A percentile compares a stretch with the other conserved stretches of the same genome.
Evolutionary conservation across 2,888 invertebrate genomes (phyloP).

Genomic region (Microctonus brassicae): DNA sequence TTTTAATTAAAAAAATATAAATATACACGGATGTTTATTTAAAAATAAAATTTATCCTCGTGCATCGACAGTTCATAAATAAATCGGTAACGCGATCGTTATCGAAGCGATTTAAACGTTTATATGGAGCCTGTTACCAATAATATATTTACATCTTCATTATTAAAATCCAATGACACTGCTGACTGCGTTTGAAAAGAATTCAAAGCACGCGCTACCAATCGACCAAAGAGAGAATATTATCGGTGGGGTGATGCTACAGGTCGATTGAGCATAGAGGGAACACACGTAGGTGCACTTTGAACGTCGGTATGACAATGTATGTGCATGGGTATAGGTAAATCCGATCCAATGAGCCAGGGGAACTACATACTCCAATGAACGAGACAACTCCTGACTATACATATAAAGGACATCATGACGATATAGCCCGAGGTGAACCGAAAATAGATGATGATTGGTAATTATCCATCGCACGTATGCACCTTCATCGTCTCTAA

Average conservation of each 20-base stretch:
- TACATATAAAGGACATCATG: constrained; percentile 24
- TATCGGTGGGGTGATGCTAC: constrained; percentile 2
- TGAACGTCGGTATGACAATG: constrained; percentile 3
- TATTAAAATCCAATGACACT: constrained; percentile 44
- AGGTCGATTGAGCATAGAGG: constrained; percentile 15
- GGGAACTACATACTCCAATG: constrained; percentile 16
- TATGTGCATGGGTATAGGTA: not conserved
- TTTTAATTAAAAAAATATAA: not conserved
- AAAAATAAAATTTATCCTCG: not conserved
- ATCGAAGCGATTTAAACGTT: constrained; percentile 4
- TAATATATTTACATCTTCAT: constrained; percentile 27
- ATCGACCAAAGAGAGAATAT: constrained; percentile 20
- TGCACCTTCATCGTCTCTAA: not conserved
- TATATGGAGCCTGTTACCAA: not conserved
- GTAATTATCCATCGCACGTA: constrained; percentile 28
- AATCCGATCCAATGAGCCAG: constrained; percentile 6
- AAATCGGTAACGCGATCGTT: not conserved
- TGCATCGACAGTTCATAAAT: not conserved
- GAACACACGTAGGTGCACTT: constrained; percentile 15
- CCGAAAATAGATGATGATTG: constrained; percentile 37
- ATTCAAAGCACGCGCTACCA: constrained; percentile 25
- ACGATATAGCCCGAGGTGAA: constrained; percentile 27
- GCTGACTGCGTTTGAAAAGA: constrained; percentile 38
- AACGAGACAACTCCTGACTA: constrained; percentile 23
- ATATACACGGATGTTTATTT: not conserved